Evolutionary conservation across 35 echinoderm and acorn worm genomes (phyloP).

Genomic region (Patiria miniata): DNA sequence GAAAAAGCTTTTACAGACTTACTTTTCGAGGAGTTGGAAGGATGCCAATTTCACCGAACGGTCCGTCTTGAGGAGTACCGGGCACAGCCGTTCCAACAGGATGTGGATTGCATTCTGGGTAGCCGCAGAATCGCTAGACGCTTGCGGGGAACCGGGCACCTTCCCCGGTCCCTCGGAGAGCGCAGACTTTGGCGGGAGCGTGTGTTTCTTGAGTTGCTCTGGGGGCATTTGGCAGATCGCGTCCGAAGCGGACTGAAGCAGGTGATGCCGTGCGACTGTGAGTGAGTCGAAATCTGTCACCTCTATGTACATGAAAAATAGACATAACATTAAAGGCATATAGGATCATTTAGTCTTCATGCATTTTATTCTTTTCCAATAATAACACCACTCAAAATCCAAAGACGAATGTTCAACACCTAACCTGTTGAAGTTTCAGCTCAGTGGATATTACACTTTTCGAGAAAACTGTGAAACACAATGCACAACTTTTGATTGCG

Average conservation of each 20-base stretch:
- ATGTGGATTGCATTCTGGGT: constrained; percentile 63
- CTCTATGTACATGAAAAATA: neutral
- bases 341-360: too few relatives aligned
- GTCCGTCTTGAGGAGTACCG: constrained; percentile 22
- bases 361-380: too few relatives aligned
- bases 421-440: too few relatives aligned
- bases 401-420: too few relatives aligned
- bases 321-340: too few relatives aligned
- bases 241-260: constrained; percentile 58
- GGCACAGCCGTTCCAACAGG: constrained; percentile 62
- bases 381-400: too few relatives aligned
- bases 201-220: constrained; percentile 63
- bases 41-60: constrained; percentile 64
- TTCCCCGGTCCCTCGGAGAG: neutral
- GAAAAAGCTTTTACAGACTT: neutral
- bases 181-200: constrained; percentile 24
- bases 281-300: neutral
- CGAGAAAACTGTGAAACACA: too few relatives aligned
- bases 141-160: constrained; percentile 34
- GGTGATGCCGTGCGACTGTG: neutral
- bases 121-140: constrained; percentile 1
- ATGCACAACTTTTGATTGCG: too few relatives aligned
- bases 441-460: too few relatives aligned
- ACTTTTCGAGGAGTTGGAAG: constrained; percentile 69
- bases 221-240: constrained; percentile 39